Conservation (phyloP, 2,888 invertebrate genomes). For the Sinhomidia bicolor region DNA sequence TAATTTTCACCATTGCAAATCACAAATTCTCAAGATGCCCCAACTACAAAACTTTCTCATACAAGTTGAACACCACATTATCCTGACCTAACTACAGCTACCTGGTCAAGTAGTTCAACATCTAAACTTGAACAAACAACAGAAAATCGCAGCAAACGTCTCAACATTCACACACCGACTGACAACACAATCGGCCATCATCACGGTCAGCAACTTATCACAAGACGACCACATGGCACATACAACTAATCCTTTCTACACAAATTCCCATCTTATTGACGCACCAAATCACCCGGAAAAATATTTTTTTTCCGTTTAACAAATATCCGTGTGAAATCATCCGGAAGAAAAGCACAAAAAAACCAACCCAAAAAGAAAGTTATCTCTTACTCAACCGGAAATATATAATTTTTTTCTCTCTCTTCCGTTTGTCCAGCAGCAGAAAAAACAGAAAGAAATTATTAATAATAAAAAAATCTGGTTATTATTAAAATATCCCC, state of each 20-base stretch:
- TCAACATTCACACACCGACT: neutral
- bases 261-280: no score
- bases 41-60: no score
- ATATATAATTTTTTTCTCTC: neutral
- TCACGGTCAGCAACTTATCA: neutral
- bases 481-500: neutral
- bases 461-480: no score
- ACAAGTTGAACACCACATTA: neutral
- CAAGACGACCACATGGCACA: neutral
- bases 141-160: neutral
- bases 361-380: no score
- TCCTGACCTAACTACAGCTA: no score
- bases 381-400: neutral
- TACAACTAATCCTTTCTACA: no score
- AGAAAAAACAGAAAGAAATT: neutral
- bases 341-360: neutral
- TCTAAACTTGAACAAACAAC: neutral
- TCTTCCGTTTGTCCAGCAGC: neutral
- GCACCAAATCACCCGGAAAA: neutral
- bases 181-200: neutral
- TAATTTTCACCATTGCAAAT: no score
- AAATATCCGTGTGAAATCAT: neutral
- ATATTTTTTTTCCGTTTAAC: neutral
- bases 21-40: no score
- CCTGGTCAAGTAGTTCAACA: no score